phyloP scores from a whole-genome alignment of 2,888 invertebrate genomes.

The Lamellibrachia satsuma region DNA sequence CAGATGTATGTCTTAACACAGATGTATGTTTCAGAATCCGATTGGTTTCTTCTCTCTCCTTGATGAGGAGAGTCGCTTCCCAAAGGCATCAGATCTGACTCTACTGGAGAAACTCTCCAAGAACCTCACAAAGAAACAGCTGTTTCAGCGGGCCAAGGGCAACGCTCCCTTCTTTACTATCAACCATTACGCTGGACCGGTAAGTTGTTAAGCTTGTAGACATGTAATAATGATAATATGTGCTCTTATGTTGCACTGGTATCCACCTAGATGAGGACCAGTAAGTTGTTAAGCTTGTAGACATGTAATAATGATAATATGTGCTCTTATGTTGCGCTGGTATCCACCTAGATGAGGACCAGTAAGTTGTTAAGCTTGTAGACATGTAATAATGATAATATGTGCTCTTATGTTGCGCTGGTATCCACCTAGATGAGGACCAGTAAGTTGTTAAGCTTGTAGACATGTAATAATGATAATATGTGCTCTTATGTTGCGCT shows the following conservation, averaged over 20 bases:
- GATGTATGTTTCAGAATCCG: conserved; percentile 47
- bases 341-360: too few species aligned
- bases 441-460: too few species aligned
- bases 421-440: too few species aligned
- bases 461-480: too few species aligned
- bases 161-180: conserved; percentile 40
- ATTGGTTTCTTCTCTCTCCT: conserved; percentile 57
- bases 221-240: too few species aligned
- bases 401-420: too few species aligned
- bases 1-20: background rate
- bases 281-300: background rate
- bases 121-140: conserved; percentile 34
- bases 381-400: too few species aligned
- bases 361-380: too few species aligned
- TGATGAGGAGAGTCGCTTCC: conserved; percentile 62
- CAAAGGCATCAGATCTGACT: conserved; percentile 57
- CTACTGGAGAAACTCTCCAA: conserved; percentile 54
- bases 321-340: too few species aligned
- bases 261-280: background rate
- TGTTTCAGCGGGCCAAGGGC: conserved; percentile 36
- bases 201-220: conserved; percentile 26
- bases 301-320: too few species aligned
- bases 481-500: too few species aligned
- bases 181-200: conserved; percentile 44
- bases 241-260: background rate